Evolutionary conservation across 2,888 invertebrate species (phyloP).

Genomic region (Chymomyza caudatula): DNA sequence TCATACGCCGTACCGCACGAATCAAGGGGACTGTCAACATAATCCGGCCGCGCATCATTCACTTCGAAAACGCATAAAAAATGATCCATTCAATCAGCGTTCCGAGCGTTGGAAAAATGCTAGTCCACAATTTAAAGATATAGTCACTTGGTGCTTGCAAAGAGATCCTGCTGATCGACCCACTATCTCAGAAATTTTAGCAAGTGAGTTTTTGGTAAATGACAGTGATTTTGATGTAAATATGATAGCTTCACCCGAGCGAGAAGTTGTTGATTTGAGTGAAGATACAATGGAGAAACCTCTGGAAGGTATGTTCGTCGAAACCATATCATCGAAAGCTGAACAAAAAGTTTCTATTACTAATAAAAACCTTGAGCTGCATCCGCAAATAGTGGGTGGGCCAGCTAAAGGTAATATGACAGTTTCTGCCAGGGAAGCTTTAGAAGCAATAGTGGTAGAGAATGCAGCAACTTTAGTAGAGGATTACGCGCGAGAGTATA

Average conservation of each 20-base stretch:
- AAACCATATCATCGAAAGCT: no score
- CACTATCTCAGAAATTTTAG: constrained; percentile 71
- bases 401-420: no score
- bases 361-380: not conserved
- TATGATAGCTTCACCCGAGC: constrained; percentile 26
- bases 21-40: constrained; percentile 43
- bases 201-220: constrained; percentile 77
- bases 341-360: not conserved
- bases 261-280: constrained; percentile 45
- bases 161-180: constrained; percentile 64
- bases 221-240: constrained; percentile 32
- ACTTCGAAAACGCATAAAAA: constrained; percentile 64
- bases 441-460: constrained; percentile 6
- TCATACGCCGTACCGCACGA: constrained; percentile 86
- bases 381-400: not conserved
- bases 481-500: no score
- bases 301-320: not conserved
- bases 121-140: constrained; percentile 50
- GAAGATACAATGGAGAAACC: constrained; percentile 40
- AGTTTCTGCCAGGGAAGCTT: not conserved
- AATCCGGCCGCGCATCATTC: constrained; percentile 34
- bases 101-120: constrained; percentile 65
- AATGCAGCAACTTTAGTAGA: no score
- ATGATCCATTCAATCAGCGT: constrained; percentile 62
- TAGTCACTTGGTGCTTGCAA: constrained; percentile 67